These are phyloP conservation scores for Drosophila putrida DNA, from an alignment of 2,888 invertebrate species.

Conservation along the genomic window DNA sequence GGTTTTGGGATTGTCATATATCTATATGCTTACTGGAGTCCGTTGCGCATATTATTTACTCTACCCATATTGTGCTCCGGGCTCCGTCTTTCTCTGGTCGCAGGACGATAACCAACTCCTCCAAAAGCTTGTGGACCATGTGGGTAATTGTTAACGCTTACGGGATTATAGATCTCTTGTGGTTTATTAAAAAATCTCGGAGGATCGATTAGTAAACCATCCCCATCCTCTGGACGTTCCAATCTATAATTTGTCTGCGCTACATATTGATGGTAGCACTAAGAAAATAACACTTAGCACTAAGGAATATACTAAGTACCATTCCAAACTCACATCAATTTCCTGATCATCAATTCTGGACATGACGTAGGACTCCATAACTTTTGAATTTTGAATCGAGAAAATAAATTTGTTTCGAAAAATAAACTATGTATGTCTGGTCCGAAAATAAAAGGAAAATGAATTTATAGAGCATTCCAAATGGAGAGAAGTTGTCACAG, in stretches of 20 bases:
- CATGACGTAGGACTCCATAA: conserved; percentile 30
- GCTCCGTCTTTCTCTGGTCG: not conserved
- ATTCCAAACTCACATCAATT: conserved; percentile 24
- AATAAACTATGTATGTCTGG: conserved; percentile 10
- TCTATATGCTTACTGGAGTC: conserved; percentile 4
- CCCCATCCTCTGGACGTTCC: conserved; percentile 25
- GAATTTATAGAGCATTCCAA: not conserved
- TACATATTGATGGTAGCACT: conserved; percentile 38
- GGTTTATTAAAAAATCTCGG: not conserved
- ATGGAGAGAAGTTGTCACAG: not conserved
- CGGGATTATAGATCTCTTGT: conserved; percentile 7
- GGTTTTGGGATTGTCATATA: not conserved
- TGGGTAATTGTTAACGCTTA: not conserved
- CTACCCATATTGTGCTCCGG: not conserved
- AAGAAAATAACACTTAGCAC: not conserved
- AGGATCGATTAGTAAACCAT: conserved; percentile 11
- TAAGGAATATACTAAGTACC: no score
- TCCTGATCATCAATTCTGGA: conserved; percentile 27
- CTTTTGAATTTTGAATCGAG: conserved; percentile 28
- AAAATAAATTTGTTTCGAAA: conserved; percentile 6
- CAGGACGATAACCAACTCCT: not conserved
- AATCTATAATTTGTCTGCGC: conserved; percentile 24
- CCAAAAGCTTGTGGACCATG: not conserved
- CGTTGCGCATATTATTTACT: conserved; percentile 12
- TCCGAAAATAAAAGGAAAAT: conserved; percentile 24